phyloP scores from a whole-genome alignment of 2,888 invertebrate genomes.

The Ptycholaimellus sp. region DNA sequence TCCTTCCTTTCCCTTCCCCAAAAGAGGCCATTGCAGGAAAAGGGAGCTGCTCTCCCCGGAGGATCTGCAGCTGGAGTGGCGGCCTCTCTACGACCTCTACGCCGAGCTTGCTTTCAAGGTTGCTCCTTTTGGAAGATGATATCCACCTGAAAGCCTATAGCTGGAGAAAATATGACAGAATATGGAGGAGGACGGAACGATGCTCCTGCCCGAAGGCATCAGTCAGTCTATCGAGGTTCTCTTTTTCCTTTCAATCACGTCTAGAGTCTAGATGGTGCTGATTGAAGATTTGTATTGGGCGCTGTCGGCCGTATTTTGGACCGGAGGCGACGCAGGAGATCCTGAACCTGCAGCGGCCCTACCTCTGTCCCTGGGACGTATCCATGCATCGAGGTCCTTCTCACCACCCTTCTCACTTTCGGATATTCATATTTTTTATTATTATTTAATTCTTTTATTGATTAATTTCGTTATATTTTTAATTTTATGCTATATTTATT shows the following conservation, averaged over 20 bases:
- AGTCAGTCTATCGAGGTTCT: constrained; percentile 25
- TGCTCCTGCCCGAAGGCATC: constrained; percentile 25
- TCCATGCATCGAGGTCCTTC: constrained; percentile 28
- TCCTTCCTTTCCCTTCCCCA: not conserved
- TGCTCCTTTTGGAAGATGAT: constrained; percentile 4
- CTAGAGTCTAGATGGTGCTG: not conserved
- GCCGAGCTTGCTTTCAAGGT: constrained; percentile 20
- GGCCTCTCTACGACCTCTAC: constrained; percentile 48
- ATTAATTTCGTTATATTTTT: constrained; percentile 19
- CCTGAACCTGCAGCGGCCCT: constrained; percentile 47
- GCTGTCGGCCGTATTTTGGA: constrained; percentile 39
- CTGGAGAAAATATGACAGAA: no score
- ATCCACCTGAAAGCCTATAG: no score
- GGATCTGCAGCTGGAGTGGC: constrained; percentile 59
- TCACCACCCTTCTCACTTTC: no score
- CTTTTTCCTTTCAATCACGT: no score
- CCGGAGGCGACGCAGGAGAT: constrained; percentile 56
- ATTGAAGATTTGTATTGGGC: constrained; percentile 12
- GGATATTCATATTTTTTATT: constrained; percentile 1
- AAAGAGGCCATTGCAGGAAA: constrained; percentile 38
- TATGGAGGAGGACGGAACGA: constrained; percentile 16
- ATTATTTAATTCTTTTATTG: constrained; percentile 7
- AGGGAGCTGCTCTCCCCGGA: constrained; percentile 47
- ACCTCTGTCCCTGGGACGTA: constrained; percentile 46
- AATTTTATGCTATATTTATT: no score